Base-by-base conservation (phyloP, 2,888 invertebrate genomes). In the Rhagonycha fulva region DNA sequence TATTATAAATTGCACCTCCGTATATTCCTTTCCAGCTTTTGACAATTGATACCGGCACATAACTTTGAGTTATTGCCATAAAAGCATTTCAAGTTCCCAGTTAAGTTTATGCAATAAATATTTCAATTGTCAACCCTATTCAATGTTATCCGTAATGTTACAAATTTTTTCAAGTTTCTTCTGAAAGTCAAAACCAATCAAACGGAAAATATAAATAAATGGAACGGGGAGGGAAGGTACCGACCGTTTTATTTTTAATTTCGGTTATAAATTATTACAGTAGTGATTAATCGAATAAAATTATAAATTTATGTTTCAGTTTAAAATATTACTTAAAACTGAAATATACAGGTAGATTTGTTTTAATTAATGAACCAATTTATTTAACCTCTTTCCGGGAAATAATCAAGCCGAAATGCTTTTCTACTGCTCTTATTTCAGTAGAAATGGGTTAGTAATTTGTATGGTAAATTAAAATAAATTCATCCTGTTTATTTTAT, bases 351-450 rank as follows among this genome's bases (percentile, higher is more conserved):
- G 63, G 71, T 47, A 60, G 66, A 66, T 67, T 67, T 72, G 66
- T 63, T 72, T 67, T 72, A 72, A 72, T 72, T 72, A 72, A 72
- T 72, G 23, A 66, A 32, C 24, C 62, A 19, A 72, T 72, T 72
- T 72, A 62, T 72, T 72, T 62, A 28, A 32, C 61, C 72, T 30
- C 68, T 68, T 66, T 19, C 63, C 28, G 62, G 66, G 68, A 67
- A 61, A 61, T 30, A 62, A 62, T 72, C 23, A 28, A 61, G 28
- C 47, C 28, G 62, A 68, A 61, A 68, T 62, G 72, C 68, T 30
- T 28, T 68, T 68, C 28, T 72, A 68, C 68, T 62, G 26, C 72
- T 72, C 63, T 68, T 60, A 72, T 72, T 68, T 62, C 72, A 7
- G 30, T 30, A 28, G 68, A 72, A 32, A 47, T 47, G 47, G 47